Evolutionary conservation across 53 echinoderm and acorn worm genomes (phyloP), one percentile per base, ranked within the genome.

Genomic region (Paelopatides confundens): DNA sequence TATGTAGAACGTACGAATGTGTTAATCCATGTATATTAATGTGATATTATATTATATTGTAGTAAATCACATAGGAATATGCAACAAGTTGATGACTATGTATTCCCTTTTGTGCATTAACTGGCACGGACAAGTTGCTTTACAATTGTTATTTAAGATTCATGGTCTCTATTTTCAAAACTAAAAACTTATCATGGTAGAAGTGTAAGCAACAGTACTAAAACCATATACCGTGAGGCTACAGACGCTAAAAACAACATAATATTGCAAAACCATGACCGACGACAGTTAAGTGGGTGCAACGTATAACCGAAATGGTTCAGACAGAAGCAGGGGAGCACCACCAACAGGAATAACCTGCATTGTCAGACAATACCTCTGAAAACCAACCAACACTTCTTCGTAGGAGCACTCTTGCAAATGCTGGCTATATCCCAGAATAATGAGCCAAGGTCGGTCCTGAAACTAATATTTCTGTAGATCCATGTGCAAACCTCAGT

Each of bases 321-420:
- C 30, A 13, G 87, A 88, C 62, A 83, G 77, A 91, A 88, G n/a
- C n/a, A 83, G 84, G 88, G 88, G 88, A 91, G 92, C 84, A 83
- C 26, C 4, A 69, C 13, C 35, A 15, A 35, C 13, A 21, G 3
- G 35, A 13, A 35, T 35, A 17, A 69, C 35, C 35, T 35, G 38
- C 69, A 32, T 33, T 36, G 69, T n/a, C 69, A 36, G 35, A 33
- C 35, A 1, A n/a, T 65, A 32, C 29, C 65, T n/a, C 14, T 15
- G 15, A 37, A 13, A 13, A 21, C 35, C 9, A 4, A 69, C 28
- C 85, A 85, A 35, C 79, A 2, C 8, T 18, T 65, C 62, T 66
- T 35, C 66, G 81, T 62, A 64, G 81, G 18, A 79, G 64, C 24
- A 79, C 58, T 39, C 81, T 47, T 58, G 11, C 28, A 3, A 68